Evolutionary conservation across 2,113 vertebrate species (phyloP).

Genomic region (Rallus limicola): DNA sequence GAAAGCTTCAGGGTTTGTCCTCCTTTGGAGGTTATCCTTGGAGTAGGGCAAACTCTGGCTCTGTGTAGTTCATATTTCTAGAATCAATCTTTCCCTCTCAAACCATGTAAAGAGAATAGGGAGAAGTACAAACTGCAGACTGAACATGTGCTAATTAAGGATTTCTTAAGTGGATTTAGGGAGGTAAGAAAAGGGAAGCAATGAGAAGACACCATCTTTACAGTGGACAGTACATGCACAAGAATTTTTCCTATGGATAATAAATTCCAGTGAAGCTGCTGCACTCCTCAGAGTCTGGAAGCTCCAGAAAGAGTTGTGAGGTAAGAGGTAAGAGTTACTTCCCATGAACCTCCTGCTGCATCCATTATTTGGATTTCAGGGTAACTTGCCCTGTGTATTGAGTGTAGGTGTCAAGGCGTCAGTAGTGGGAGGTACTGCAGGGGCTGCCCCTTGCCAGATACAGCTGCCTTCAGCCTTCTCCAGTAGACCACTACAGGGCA

Average conservation of each 20-base stretch:
- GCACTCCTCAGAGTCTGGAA: neutral
- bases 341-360: neutral
- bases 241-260: neutral
- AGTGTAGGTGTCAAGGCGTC: neutral
- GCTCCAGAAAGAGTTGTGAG: neutral
- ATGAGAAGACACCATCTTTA: neutral
- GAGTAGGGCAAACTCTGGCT: neutral
- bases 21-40: neutral
- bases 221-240: too few relatives aligned
- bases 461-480: neutral
- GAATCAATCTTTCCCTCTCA: neutral
- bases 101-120: neutral
- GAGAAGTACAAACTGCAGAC: neutral
- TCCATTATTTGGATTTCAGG: neutral
- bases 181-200: neutral
- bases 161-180: neutral
- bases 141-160: neutral
- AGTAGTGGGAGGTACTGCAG: neutral
- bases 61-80: neutral
- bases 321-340: neutral
- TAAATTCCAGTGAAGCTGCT: neutral
- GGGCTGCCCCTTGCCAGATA: neutral
- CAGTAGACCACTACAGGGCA: neutral
- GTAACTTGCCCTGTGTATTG: neutral
- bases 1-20: neutral